Conservation (phyloP, 2,113 vertebrate species). For the Tor tambroides region DNA sequence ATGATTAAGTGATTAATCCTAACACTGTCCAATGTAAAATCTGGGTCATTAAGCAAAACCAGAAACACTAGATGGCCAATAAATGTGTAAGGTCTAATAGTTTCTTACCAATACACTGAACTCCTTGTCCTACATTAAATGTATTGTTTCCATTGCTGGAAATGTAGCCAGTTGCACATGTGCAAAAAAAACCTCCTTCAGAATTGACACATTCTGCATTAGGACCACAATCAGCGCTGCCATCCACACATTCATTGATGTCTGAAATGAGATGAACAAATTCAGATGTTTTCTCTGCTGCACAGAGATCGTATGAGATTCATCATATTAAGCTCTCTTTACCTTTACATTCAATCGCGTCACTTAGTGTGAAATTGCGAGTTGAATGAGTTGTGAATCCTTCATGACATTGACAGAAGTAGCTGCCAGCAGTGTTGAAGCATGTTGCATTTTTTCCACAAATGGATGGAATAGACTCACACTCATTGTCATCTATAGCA, state of each 20-base stretch:
- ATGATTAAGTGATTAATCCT: too few relatives aligned
- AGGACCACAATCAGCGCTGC: conserved; percentile 51
- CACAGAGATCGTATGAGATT: too few relatives aligned
- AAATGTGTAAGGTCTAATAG: too few relatives aligned
- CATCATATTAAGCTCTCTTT: conserved; percentile 10
- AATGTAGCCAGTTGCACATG: conserved; percentile 62
- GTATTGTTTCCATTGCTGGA: not conserved
- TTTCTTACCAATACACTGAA: not conserved
- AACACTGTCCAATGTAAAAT: too few relatives aligned
- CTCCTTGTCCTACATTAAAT: not conserved
- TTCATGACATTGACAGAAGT: conserved; percentile 60
- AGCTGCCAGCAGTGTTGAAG: conserved; percentile 58
- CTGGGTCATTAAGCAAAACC: too few relatives aligned
- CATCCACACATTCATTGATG: conserved; percentile 49
- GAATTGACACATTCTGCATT: not conserved
- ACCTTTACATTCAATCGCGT: not conserved
- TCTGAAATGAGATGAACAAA: conserved; percentile 57
- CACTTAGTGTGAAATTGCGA: not conserved
- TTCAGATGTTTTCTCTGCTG: too few relatives aligned
- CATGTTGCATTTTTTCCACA: conserved; percentile 34
- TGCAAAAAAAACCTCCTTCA: conserved; percentile 52
- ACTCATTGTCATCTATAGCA: conserved; percentile 29
- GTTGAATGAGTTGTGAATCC: conserved; percentile 27
- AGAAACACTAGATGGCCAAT: too few relatives aligned
- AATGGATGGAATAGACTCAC: accelerated